Percentiles rank a stretch among this genome's conserved stretches.
These are phyloP conservation scores for Himalopsyche anomala DNA, from an alignment of 2,888 invertebrate genomes.

Conservation along the genomic window DNA sequence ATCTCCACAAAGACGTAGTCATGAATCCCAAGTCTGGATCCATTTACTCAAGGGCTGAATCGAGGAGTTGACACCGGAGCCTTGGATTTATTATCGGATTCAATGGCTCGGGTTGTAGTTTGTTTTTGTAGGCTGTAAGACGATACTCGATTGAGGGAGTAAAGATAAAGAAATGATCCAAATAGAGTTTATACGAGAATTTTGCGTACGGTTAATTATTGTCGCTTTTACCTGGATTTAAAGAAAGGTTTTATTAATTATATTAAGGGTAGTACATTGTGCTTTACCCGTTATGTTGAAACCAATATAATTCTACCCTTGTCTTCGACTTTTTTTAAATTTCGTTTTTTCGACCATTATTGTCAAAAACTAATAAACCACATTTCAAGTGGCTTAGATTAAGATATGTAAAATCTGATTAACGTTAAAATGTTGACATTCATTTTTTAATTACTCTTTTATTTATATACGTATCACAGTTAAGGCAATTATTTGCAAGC, in stretches of 20 bases:
- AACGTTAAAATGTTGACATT: too few species aligned
- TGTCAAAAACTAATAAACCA: too few species aligned
- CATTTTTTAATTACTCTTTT: too few species aligned
- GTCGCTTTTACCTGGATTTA: neutral
- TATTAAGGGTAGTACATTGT: neutral
- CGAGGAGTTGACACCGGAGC: slow-evolving; percentile 17
- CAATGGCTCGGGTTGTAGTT: neutral
- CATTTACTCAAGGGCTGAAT: neutral
- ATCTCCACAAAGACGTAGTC: slow-evolving; percentile 31
- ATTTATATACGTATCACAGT: too few species aligned
- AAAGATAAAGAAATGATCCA: slow-evolving; percentile 45
- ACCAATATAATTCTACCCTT: too few species aligned
- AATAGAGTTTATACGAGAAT: neutral
- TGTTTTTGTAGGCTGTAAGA: slow-evolving; percentile 56
- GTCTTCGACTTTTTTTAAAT: too few species aligned
- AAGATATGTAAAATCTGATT: too few species aligned
- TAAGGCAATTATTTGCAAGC: too few species aligned
- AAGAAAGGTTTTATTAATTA: neutral
- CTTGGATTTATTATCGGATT: slow-evolving; percentile 22
- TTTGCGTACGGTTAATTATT: neutral
- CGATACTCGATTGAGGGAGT: slow-evolving; percentile 53
- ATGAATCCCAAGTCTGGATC: slow-evolving; percentile 25
- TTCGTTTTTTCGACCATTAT: too few species aligned
- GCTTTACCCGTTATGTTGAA: neutral
- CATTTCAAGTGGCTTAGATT: too few species aligned